These are phyloP conservation scores for Neocloeon triangulifer DNA, from an alignment of 1,140 invertebrate species.

Conservation along the genomic window DNA sequence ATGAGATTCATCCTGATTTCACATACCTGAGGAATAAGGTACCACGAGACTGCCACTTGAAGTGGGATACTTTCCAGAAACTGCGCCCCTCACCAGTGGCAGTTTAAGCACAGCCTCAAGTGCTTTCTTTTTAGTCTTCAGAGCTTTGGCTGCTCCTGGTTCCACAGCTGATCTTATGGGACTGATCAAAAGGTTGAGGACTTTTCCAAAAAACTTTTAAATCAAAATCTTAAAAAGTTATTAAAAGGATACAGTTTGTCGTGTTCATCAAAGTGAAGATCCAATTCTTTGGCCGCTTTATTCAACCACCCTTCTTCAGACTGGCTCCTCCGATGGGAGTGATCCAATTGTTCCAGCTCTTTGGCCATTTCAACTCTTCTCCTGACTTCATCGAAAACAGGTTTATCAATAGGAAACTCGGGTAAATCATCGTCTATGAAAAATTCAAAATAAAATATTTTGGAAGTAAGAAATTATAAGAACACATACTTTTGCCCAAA, in stretches of 20 bases:
- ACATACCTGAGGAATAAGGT: too few species aligned
- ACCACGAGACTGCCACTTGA: too few species aligned
- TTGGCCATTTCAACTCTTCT: slow-evolving; percentile 50
- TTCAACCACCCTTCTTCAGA: slow-evolving; percentile 59
- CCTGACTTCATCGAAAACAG: slow-evolving; percentile 38
- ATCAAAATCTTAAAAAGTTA: slow-evolving; percentile 7
- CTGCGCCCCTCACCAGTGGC: slow-evolving; percentile 38
- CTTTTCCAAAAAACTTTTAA: too few species aligned
- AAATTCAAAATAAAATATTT: slow-evolving; percentile 7
- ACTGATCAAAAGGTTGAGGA: too few species aligned
- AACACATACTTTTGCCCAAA: slow-evolving; percentile 54
- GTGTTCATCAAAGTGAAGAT: slow-evolving; percentile 61
- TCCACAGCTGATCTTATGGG: slow-evolving; percentile 18
- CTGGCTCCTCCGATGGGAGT: slow-evolving; percentile 38
- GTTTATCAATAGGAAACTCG: slow-evolving; percentile 51
- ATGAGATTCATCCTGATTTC: too few species aligned
- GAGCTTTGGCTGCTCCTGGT: slow-evolving; percentile 15
- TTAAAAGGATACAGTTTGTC: slow-evolving; percentile 35
- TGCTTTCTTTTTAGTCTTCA: slow-evolving; percentile 28
- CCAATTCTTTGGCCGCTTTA: slow-evolving; percentile 63
- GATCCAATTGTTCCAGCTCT: slow-evolving; percentile 51
- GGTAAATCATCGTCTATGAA: slow-evolving; percentile 55
- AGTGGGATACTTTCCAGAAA: slow-evolving; percentile 44
- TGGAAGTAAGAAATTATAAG: slow-evolving; percentile 4
- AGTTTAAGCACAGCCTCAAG: slow-evolving; percentile 29